Conservation (phyloP, 2,888 invertebrate genomes). For the Strigamia crassipes region DNA sequence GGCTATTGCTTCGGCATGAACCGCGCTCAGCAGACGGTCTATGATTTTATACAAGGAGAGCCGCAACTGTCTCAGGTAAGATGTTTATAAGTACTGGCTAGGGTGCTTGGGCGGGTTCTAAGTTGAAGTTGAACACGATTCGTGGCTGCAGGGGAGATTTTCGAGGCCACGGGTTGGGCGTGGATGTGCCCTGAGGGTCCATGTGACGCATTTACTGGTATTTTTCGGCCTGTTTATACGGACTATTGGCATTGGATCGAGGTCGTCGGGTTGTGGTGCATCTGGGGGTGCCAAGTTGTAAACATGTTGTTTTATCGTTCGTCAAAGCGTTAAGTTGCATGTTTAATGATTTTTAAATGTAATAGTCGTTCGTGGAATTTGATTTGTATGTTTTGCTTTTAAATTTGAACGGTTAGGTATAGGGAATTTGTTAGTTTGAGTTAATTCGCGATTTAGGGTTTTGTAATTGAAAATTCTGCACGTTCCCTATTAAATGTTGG, state of each 20-base stretch:
- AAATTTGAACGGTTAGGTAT: no score
- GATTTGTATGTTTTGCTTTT: no score
- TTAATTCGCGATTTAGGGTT: no score
- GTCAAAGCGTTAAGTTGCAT: neutral
- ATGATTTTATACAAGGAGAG: neutral
- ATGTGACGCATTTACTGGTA: neutral
- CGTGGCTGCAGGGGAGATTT: neutral
- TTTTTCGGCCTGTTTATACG: neutral
- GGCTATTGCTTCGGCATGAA: neutral
- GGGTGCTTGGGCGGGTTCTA: neutral
- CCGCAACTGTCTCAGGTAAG: neutral
- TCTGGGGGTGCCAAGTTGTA: no score
- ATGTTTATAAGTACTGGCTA: neutral
- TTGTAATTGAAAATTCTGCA: no score
- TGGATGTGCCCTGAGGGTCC: neutral
- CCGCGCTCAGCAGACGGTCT: neutral
- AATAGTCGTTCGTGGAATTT: no score
- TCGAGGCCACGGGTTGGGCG: neutral
- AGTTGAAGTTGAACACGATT: neutral
- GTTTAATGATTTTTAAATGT: no score
- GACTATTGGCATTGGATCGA: neutral
- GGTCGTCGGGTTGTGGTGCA: no score
- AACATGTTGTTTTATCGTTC: neutral
- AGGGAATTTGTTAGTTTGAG: no score
- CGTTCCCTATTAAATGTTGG: no score